phyloP scores from a whole-genome alignment of 2,888 invertebrate genomes.

The Phrixothrix hirtus region DNA sequence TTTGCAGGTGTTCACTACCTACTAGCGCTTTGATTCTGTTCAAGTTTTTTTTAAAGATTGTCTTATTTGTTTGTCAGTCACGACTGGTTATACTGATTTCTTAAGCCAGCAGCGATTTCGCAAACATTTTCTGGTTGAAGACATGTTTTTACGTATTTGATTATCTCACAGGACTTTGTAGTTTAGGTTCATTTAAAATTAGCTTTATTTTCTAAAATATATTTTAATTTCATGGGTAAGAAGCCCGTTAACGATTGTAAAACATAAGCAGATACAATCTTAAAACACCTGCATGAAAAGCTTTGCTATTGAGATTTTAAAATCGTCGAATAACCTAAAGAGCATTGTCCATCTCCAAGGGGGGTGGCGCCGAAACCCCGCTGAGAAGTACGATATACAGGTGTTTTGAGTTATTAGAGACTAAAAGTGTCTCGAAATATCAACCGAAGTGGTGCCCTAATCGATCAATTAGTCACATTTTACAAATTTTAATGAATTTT shows the following conservation, averaged over 20 bases:
- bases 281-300: constrained; percentile 44
- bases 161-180: too few species aligned
- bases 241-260: background rate
- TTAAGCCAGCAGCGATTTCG: constrained; percentile 23
- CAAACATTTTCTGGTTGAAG: constrained; percentile 2
- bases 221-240: too few species aligned
- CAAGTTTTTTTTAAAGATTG: constrained; percentile 38
- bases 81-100: constrained; percentile 41
- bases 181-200: too few species aligned
- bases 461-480: constrained; percentile 9
- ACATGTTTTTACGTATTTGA: constrained; percentile 2
- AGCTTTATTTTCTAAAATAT: background rate
- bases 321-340: constrained; percentile 13
- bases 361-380: constrained; percentile 48
- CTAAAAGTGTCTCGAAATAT: constrained; percentile 5
- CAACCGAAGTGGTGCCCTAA: constrained; percentile 8
- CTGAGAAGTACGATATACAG: constrained; percentile 42
- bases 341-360: constrained; percentile 41
- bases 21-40: constrained; percentile 41
- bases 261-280: constrained; percentile 18
- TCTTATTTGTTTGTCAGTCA: constrained; percentile 42
- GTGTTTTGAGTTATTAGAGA: constrained; percentile 45
- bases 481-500: constrained; percentile 4
- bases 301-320: constrained; percentile 20
- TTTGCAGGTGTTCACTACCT: constrained; percentile 45